A percentile compares a stretch with the other conserved stretches of the same genome.
These are phyloP conservation scores for Plutella xylostella DNA, from an alignment of 2,888 invertebrate genomes.

Conservation along the genomic window DNA sequence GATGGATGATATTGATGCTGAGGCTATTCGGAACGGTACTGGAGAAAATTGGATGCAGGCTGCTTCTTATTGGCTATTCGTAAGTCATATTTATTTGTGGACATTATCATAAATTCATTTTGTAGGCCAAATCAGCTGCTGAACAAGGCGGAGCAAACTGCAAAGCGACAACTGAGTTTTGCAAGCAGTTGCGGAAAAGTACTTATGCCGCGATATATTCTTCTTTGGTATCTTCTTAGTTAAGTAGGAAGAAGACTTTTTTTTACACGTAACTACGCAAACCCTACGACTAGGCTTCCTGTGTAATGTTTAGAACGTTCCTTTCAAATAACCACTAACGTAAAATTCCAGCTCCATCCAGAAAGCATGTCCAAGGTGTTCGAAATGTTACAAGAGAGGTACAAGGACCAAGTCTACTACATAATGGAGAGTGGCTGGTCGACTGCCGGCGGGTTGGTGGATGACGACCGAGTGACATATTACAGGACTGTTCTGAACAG, in stretches of 20 bases:
- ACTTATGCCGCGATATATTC: no score
- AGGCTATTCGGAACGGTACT: background rate
- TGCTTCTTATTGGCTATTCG: slow-evolving; percentile 36
- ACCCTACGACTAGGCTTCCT: no score
- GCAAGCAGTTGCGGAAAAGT: no score
- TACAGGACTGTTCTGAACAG: slow-evolving; percentile 49
- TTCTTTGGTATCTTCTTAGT: no score
- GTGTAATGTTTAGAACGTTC: no score
- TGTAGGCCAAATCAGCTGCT: no score
- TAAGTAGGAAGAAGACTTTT: no score
- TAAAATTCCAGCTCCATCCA: slow-evolving; percentile 19
- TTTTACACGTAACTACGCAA: no score
- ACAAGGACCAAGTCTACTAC: slow-evolving; percentile 21
- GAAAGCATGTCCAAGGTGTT: slow-evolving; percentile 22
- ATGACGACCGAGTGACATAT: slow-evolving; percentile 56
- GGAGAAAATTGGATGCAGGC: slow-evolving; percentile 32
- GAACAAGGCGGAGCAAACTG: no score
- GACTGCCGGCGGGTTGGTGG: slow-evolving; percentile 36
- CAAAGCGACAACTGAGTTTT: no score
- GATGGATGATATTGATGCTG: slow-evolving; percentile 1
- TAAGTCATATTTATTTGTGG: slow-evolving; percentile 22
- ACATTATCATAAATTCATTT: no score
- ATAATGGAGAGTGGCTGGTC: slow-evolving; percentile 74
- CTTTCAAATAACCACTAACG: no score
- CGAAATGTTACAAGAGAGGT: slow-evolving; percentile 19